A percentile compares a stretch with the other conserved stretches of the same genome.
phyloP scores from a whole-genome alignment of 2,113 vertebrate genomes.

The Nestor notabilis region DNA sequence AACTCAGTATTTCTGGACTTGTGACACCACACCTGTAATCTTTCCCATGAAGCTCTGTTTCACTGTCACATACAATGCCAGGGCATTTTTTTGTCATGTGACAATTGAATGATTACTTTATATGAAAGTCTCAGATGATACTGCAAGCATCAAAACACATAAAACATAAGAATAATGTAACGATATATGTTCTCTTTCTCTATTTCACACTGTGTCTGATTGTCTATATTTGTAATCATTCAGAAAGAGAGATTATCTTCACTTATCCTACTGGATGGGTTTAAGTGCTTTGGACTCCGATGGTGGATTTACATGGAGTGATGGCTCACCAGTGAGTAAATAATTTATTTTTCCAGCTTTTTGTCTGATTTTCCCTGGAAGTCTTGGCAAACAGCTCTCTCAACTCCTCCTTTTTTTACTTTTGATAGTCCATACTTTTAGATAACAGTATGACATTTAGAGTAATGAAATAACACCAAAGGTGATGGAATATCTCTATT shows the following conservation, averaged over 20 bases:
- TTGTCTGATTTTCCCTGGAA: neutral
- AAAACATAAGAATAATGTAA: neutral
- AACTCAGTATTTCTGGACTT: neutral
- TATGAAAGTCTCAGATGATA: neutral
- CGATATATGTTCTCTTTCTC: neutral
- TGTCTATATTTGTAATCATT: neutral
- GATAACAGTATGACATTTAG: neutral
- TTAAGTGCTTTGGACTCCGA: slow-evolving; percentile 76
- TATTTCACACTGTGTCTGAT: neutral
- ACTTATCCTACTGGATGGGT: slow-evolving; percentile 85
- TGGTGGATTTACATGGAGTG: slow-evolving; percentile 85
- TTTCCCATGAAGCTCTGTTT: neutral
- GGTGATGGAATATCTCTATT: neutral
- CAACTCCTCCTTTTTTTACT: neutral
- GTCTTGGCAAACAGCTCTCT: neutral
- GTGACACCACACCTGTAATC: neutral
- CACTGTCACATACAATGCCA: neutral
- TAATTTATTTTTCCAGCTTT: neutral
- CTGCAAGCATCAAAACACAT: neutral
- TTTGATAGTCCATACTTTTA: neutral
- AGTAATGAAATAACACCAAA: neutral
- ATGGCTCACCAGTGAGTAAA: slow-evolving; percentile 88
- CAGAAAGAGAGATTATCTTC: slow-evolving; percentile 33
- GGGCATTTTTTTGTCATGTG: neutral
- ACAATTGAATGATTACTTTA: neutral